Evolutionary conservation across 2,888 invertebrate species (phyloP).

Genomic region (Agrochola macilenta): DNA sequence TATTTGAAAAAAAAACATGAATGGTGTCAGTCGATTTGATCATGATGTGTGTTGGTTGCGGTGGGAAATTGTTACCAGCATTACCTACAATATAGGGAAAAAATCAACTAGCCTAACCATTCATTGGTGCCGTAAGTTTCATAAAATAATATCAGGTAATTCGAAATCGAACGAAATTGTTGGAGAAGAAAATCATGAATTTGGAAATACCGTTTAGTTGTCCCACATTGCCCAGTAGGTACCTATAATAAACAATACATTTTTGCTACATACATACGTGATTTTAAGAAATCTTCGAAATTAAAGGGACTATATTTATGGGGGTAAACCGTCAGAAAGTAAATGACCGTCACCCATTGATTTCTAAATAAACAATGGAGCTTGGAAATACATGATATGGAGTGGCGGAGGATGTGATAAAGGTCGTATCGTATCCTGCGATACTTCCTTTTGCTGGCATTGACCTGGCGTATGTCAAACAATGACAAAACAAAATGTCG

Average conservation of each 20-base stretch:
- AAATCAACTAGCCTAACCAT: not conserved
- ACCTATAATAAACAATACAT: not conserved
- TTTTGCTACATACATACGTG: not conserved
- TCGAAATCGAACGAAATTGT: not conserved
- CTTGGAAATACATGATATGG: constrained; percentile 23
- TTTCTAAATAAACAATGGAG: constrained; percentile 43
- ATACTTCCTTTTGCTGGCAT: constrained; percentile 49
- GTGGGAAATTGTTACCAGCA: constrained; percentile 21
- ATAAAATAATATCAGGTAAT: not conserved
- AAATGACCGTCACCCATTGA: constrained; percentile 27
- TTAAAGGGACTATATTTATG: not conserved
- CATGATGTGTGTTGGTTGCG: not conserved
- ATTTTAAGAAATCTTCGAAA: not conserved
- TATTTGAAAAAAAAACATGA: not conserved
- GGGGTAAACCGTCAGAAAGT: not conserved
- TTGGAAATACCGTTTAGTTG: not conserved
- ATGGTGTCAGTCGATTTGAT: not conserved
- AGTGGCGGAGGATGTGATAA: constrained; percentile 55
- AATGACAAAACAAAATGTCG: constrained; percentile 26
- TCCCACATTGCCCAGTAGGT: not conserved
- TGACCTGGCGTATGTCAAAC: constrained; percentile 46
- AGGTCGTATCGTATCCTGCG: constrained; percentile 52
- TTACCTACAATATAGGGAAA: not conserved
- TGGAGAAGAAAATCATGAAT: not conserved
- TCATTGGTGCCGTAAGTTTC: not conserved